A percentile compares a stretch with the other conserved stretches of the same genome.
Conservation (phyloP, 37 sponge, comb jelly and placozoan genomes). For the Geodia barretti region DNA sequence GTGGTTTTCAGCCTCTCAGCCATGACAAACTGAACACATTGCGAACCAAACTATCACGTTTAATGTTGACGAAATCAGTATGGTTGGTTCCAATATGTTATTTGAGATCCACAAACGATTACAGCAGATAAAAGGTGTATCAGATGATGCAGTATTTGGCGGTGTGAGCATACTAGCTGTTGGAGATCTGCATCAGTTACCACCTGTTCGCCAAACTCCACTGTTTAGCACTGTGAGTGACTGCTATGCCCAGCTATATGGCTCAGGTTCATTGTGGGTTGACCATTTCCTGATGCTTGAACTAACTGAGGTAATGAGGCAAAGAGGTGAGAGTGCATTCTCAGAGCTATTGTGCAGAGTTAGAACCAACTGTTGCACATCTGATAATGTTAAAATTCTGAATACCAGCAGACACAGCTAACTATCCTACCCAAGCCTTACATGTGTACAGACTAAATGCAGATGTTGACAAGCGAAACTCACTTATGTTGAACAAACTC, state of each 20-base stretch:
- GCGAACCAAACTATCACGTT: slow-evolving; percentile 2
- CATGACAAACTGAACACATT: slow-evolving; percentile 28
- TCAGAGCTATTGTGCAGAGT: slow-evolving; percentile 37
- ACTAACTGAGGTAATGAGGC: slow-evolving; percentile 30
- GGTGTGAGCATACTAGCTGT: slow-evolving; percentile 30
- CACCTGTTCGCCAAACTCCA: neutral
- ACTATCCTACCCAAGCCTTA: slow-evolving; percentile 31
- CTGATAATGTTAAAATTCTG: slow-evolving; percentile 4
- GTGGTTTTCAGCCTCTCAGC: slow-evolving; percentile 9
- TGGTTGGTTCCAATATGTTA: slow-evolving; percentile 48
- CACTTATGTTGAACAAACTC: slow-evolving; percentile 3
- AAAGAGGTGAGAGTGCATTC: slow-evolving; percentile 18
- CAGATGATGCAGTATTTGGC: slow-evolving; percentile 23
- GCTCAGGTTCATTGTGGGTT: slow-evolving; percentile 28
- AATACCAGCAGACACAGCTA: slow-evolving; percentile 1
- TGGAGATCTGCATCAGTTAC: slow-evolving; percentile 54
- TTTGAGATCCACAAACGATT: slow-evolving; percentile 31
- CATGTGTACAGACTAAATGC: slow-evolving; percentile 45
- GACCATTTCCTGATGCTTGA: slow-evolving; percentile 45
- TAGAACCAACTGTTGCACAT: slow-evolving; percentile 24
- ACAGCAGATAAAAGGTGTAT: slow-evolving; percentile 26
- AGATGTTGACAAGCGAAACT: slow-evolving; percentile 29
- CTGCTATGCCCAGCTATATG: slow-evolving; percentile 20
- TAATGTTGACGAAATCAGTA: slow-evolving; percentile 59
- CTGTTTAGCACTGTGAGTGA: neutral